phyloP scores from a whole-genome alignment of 2,888 invertebrate genomes.

The Aleiodes leptofemur region DNA sequence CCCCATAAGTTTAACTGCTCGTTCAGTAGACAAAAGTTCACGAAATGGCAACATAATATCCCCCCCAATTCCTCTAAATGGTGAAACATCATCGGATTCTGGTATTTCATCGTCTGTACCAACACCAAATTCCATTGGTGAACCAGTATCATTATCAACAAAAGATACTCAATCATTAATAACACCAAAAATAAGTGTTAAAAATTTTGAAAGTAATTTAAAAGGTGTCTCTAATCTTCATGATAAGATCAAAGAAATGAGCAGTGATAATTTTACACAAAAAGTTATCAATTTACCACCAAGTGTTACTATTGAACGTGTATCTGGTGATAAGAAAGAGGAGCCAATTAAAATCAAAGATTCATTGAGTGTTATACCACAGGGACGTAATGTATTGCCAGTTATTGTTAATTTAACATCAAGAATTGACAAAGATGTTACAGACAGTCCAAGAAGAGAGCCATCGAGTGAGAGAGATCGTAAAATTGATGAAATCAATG shows the following conservation, averaged over 20 bases:
- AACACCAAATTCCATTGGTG: constrained; percentile 68
- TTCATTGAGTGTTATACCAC: constrained; percentile 68
- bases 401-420: constrained; percentile 71
- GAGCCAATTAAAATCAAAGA: constrained; percentile 64
- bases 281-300: constrained; percentile 71
- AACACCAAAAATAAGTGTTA: constrained; percentile 71
- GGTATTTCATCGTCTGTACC: constrained; percentile 72
- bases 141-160: constrained; percentile 69
- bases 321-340: constrained; percentile 67
- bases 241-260: constrained; percentile 68
- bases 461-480: constrained; percentile 63
- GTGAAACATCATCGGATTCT: constrained; percentile 73
- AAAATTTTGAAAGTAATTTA: constrained; percentile 70
- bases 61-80: constrained; percentile 72
- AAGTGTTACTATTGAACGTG: constrained; percentile 71
- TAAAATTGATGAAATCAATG: constrained; percentile 66
- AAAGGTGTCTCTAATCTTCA: constrained; percentile 70
- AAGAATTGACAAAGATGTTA: constrained; percentile 67
- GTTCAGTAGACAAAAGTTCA: constrained; percentile 69
- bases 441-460: constrained; percentile 67
- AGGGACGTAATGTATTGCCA: constrained; percentile 67
- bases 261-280: constrained; percentile 66
- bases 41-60: constrained; percentile 72
- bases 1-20: constrained; percentile 71
- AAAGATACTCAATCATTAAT: constrained; percentile 60